Base-by-base conservation (phyloP, 1,140 invertebrate species). In the Drosophila truncata region DNA sequence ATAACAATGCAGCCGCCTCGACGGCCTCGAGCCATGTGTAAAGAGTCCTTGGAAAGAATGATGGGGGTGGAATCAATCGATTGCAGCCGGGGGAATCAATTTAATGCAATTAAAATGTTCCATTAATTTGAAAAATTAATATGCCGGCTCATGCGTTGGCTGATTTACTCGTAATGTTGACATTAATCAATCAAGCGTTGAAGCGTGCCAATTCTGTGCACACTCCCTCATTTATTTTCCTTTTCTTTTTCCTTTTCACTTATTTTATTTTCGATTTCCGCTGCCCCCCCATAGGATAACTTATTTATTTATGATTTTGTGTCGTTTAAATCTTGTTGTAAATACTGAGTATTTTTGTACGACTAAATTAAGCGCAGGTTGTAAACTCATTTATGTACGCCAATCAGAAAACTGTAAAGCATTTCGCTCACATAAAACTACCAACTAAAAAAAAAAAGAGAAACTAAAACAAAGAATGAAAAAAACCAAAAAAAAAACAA, bases 101-200 rank as follows among this genome's bases (percentile, higher is more conserved):
- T 71, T 87, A 86, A 88, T 88, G 80, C 81, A 88, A 90, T 90
- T 85, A 85, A 66, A 84, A 66, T 75, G 72, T 81, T 84, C 80
- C 85, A 88, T 88, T 88, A 72, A 81, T 80, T 84, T 80, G 44
- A 72, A 78, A 78, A 72, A 72, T 78, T 78, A 78, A 62, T 78
- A 69, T 73, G 76, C 67, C 52, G 42, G 60, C 55, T 79, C 46
- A 69, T 58, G 59, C 62, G 20, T 52, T 18, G 59, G 49, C 41
- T 64, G 66, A 72, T 49, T 71, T 60, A 73, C 67, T 75, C 69
- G 58, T 71, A 57, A 78, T 62, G 41, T 80, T 66, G 58, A 76
- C 78, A 79, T 80, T 76, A 82, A 87, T 87, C 71, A 75, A 76
- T 76, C 71, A 73, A 23, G 33, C 67, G n/a, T 44, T 50, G 52